Evolutionary conservation across 92 coral and sea anemone genomes (phyloP).

Genomic region (Palythoa grandis): DNA sequence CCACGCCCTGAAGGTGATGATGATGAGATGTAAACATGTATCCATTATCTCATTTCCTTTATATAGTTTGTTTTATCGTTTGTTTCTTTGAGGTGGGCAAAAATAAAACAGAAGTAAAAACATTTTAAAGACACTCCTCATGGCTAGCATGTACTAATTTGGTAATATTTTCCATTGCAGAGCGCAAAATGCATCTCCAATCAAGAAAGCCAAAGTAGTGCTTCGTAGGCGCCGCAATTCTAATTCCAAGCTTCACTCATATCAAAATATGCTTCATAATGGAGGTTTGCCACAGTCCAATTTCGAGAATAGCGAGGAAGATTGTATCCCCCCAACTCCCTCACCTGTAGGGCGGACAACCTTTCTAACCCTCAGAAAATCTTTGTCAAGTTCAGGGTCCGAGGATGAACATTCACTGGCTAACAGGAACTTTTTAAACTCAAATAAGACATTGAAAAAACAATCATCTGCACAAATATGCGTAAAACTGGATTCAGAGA

Average conservation of each 20-base stretch:
- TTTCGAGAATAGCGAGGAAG: conserved; percentile 58
- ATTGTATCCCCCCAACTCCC: conserved; percentile 83
- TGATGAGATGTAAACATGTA: too few relatives aligned
- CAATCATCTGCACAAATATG: background rate
- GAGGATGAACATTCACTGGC: conserved; percentile 29
- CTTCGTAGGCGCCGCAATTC: conserved; percentile 22
- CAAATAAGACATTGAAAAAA: background rate
- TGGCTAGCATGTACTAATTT: background rate
- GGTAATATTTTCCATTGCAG: conserved; percentile 4
- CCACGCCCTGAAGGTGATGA: too few relatives aligned
- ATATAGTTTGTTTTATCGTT: too few relatives aligned
- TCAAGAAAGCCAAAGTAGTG: conserved; percentile 21
- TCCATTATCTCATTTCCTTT: too few relatives aligned
- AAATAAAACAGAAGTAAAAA: too few relatives aligned
- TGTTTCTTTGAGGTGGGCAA: too few relatives aligned
- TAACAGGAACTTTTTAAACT: background rate
- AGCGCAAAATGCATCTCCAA: conserved; percentile 36
- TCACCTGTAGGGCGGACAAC: conserved; percentile 66
- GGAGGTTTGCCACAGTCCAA: background rate
- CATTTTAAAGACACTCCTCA: background rate
- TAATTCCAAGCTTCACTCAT: background rate
- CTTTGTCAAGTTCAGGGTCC: conserved; percentile 12
- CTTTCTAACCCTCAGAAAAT: conserved; percentile 23
- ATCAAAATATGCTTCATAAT: background rate
- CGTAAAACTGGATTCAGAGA: background rate